Conservation (phyloP, 2,888 invertebrate genomes). For the Drosophila siamana region DNA sequence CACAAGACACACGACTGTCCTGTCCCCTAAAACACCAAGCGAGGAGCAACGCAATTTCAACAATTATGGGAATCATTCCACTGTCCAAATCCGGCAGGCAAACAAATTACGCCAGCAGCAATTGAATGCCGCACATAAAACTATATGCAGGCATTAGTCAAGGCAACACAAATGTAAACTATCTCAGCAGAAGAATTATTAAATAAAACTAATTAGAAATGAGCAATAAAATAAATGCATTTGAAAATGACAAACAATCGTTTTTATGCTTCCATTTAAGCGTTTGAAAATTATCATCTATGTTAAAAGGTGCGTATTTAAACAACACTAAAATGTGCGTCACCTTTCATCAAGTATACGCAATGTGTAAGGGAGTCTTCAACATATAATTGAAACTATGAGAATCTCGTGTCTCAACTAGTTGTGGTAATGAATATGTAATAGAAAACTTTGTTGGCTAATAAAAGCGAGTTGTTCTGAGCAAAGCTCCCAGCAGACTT, state of each 20-base stretch:
- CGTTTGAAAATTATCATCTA: too few relatives aligned
- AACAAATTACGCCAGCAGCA: conserved; percentile 6
- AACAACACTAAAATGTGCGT: not conserved
- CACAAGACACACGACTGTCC: conserved; percentile 20
- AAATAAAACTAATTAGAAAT: not conserved
- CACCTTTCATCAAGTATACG: not conserved
- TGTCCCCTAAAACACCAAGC: conserved; percentile 7
- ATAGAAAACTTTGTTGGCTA: not conserved
- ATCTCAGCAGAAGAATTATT: too few relatives aligned
- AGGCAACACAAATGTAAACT: not conserved
- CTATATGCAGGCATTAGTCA: not conserved
- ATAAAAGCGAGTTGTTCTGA: not conserved
- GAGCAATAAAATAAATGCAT: too few relatives aligned
- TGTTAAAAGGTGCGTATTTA: not conserved
- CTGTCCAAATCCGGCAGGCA: conserved; percentile 20
- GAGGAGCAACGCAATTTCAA: conserved; percentile 56
- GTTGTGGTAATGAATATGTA: not conserved
- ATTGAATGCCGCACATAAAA: conserved; percentile 10
- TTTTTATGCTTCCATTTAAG: too few relatives aligned
- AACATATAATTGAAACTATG: not conserved
- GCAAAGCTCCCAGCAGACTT: not conserved
- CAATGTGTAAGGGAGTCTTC: not conserved
- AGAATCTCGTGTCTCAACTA: not conserved
- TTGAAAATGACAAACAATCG: not conserved
- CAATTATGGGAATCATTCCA: conserved; percentile 71